These are phyloP conservation scores for Pipra filicauda DNA, from an alignment of 2,113 vertebrate species.

Conservation along the genomic window DNA sequence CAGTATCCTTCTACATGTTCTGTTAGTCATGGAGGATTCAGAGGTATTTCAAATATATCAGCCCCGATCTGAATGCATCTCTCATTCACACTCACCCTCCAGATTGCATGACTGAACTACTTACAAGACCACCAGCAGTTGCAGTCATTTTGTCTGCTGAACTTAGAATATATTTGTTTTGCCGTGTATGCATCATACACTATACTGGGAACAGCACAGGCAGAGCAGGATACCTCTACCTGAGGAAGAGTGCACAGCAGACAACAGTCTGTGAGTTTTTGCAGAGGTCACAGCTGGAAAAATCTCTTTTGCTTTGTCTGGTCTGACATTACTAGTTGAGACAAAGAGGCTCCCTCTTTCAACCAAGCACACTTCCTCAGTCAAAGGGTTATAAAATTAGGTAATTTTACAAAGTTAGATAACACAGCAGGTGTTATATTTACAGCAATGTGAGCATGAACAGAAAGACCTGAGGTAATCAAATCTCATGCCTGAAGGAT, in stretches of 20 bases:
- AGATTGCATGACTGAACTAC: neutral
- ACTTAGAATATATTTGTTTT: neutral
- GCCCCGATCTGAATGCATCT: neutral
- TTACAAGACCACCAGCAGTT: neutral
- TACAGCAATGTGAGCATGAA: neutral
- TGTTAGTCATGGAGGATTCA: neutral
- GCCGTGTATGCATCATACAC: neutral
- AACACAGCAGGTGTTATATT: conserved; percentile 32
- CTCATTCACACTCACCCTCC: neutral
- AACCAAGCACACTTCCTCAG: neutral
- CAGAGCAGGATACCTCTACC: neutral
- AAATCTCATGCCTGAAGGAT: conserved; percentile 19
- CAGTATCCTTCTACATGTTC: neutral
- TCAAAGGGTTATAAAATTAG: neutral
- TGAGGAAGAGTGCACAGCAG: neutral
- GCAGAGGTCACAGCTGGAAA: neutral
- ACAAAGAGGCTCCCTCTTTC: neutral
- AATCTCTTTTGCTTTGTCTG: neutral
- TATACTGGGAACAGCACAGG: neutral
- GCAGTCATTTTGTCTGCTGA: neutral
- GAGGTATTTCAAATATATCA: neutral
- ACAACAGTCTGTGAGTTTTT: neutral
- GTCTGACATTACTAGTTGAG: neutral
- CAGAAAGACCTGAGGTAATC: conserved; percentile 11
- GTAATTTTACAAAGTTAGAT: conserved; percentile 1